Percentiles rank a stretch among this genome's conserved stretches.
phyloP scores from a whole-genome alignment of 2,888 invertebrate species.

The Blera fallax region DNA sequence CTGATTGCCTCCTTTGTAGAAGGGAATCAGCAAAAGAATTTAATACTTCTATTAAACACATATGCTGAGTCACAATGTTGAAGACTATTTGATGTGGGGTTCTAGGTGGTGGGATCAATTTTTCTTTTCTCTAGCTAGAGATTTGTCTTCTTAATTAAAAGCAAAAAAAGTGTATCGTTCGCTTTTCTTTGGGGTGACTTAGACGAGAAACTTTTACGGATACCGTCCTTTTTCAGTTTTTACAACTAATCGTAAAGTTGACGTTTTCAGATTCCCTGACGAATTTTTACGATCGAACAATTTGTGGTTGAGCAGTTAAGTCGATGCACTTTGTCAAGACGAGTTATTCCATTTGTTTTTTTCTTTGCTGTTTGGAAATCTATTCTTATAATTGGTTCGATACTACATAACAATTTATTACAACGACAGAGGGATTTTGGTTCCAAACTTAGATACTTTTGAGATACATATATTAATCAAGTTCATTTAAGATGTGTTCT shows the following conservation, averaged over 20 bases:
- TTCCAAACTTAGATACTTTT: not conserved
- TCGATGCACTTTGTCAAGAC: conserved; percentile 1
- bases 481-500: too few species aligned
- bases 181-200: not conserved
- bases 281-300: conserved; percentile 42
- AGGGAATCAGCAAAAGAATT: conserved; percentile 49
- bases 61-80: conserved; percentile 59
- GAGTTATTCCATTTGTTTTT: not conserved
- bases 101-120: not conserved
- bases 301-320: conserved; percentile 20
- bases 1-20: conserved; percentile 50
- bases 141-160: conserved; percentile 64
- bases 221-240: conserved; percentile 8
- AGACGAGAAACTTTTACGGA: conserved; percentile 20
- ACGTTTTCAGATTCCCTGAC: not conserved
- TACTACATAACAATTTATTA: not conserved
- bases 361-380: not conserved
- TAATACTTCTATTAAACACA: conserved; percentile 55
- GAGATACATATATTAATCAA: too few species aligned
- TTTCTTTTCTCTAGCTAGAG: not conserved
- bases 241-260: conserved; percentile 47
- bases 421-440: not conserved
- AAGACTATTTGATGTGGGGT: conserved; percentile 47
- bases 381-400: not conserved
- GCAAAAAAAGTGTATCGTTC: conserved; percentile 38